A percentile compares a stretch with the other conserved stretches of the same genome.
Evolutionary conservation across 2,113 vertebrate species (phyloP).

Genomic region (Xerus inauris): DNA sequence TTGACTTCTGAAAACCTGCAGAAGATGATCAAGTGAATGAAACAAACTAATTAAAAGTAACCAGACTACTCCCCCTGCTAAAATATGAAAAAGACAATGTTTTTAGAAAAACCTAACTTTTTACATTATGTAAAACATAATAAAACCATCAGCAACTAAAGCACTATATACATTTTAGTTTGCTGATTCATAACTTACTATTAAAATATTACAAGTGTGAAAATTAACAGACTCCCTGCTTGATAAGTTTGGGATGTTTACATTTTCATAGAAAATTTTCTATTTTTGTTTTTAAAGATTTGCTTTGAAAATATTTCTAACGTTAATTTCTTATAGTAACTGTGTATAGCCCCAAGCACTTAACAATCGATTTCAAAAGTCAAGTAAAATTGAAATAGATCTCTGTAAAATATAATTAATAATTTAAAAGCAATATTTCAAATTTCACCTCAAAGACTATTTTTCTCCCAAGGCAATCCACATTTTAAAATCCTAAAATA

Average conservation of each 20-base stretch:
- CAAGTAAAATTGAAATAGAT: slow-evolving; percentile 70
- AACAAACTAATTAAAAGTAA: slow-evolving; percentile 8
- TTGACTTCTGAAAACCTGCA: not conserved
- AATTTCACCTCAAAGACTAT: slow-evolving; percentile 73
- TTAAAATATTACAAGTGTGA: slow-evolving; percentile 35
- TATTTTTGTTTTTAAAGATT: slow-evolving; percentile 28
- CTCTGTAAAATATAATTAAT: slow-evolving; percentile 71
- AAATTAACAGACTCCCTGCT: not conserved
- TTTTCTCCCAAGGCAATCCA: slow-evolving; percentile 68
- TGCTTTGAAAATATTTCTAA: slow-evolving; percentile 63
- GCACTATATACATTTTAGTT: not conserved
- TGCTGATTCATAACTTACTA: not conserved
- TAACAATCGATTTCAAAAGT: slow-evolving; percentile 71
- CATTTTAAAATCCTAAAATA: slow-evolving; percentile 71
- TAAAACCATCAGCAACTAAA: not conserved
- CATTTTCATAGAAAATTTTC: slow-evolving; percentile 15
- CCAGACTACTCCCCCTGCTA: not conserved
- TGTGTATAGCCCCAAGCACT: slow-evolving; percentile 56
- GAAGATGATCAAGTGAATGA: slow-evolving; percentile 9
- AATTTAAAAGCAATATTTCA: slow-evolving; percentile 76
- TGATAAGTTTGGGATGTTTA: not conserved
- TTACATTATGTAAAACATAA: not conserved
- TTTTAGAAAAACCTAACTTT: not conserved
- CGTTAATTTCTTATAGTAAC: slow-evolving; percentile 57
- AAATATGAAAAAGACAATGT: not conserved